Base-by-base conservation (phyloP, 2,113 vertebrate species). In the Anhinga rufa region DNA sequence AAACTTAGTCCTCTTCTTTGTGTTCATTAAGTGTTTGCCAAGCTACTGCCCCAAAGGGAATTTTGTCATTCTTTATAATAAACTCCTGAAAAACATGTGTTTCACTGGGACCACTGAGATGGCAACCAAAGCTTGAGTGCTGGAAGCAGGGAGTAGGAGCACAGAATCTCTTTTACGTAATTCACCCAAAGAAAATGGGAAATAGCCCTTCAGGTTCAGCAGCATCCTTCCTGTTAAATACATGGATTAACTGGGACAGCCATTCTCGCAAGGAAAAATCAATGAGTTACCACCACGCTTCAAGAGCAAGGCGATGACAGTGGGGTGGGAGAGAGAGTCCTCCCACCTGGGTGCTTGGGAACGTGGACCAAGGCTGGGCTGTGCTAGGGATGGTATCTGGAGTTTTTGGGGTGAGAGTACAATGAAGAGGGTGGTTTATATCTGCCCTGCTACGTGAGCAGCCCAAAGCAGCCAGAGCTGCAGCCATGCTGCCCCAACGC, bases 21-120 rank as follows among this genome's bases (percentile, higher is more conserved):
- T 80, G 66, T 69, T 84, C 88, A 94, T 92, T 60, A 86, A 93
- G 72, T 69, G 64, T 54, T 96, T 91, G 58, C 58, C 6, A 32
- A 96, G 44, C 51, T 74, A 58, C 69, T 66, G 65, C 40, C 54
- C 69, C 51, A 58, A 79, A 75, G 72, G 81, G 52, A 90, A 77
- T 92, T 74, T 40, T 9, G 2, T 18, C 46, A 44, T 42, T 92
- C 69, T 84, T 88, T 91, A 38, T 61, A 42, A 82, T 54, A 93
- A 92, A 79, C 51, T 62, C 62, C 75, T 70, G 42, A 91, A 93
- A 96, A 94, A 62, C 14, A 44, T 4, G 9, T 16, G 36, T 77
- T 94, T 95, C 42, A n/a, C 29, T 52, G 91, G 75, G 82, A 82
- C 49, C 25, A 31, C 62, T 38, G 74, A 62, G 60, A 70, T 49